phyloP scores from a whole-genome alignment of 2,888 invertebrate species.

The Drosophila vallismaia region DNA sequence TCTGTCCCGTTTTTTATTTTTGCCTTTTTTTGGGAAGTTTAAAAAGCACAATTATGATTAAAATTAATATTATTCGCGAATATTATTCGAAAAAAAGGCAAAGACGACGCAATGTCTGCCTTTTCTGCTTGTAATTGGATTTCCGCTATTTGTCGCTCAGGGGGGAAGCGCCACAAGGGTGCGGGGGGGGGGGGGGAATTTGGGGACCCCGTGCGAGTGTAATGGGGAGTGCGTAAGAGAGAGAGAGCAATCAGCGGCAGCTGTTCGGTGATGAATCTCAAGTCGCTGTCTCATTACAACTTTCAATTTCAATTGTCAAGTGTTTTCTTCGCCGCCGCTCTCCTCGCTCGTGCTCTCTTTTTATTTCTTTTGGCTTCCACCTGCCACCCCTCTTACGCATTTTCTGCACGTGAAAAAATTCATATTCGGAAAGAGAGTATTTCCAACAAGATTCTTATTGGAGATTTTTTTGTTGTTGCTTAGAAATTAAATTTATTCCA shows the following conservation, averaged over 20 bases:
- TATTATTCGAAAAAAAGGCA: conserved; percentile 5
- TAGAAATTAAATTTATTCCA: too few species aligned
- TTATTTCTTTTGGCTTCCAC: conserved; percentile 4
- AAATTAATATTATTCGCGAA: too few species aligned
- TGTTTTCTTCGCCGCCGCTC: conserved; percentile 33
- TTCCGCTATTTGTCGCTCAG: conserved; percentile 63
- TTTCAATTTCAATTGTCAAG: conserved; percentile 76
- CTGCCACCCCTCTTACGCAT: conserved; percentile 22
- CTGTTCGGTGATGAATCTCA: conserved; percentile 53
- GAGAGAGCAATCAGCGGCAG: conserved; percentile 30
- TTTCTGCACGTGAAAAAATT: neutral
- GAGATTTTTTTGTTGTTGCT: too few species aligned
- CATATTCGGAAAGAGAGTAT: too few species aligned
- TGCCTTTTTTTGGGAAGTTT: conserved; percentile 14
- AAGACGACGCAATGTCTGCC: conserved; percentile 65
- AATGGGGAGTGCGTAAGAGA: conserved; percentile 5
- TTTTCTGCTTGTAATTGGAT: conserved; percentile 70
- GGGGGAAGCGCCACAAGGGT: neutral
- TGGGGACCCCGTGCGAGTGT: neutral
- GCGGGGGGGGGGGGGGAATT: too few species aligned
- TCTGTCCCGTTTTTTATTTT: conserved; percentile 3
- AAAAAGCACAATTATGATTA: conserved; percentile 13
- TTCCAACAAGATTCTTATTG: too few species aligned
- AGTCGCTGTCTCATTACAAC: conserved; percentile 61
- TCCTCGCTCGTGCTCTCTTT: conserved; percentile 12